These are phyloP conservation scores for Acanthis flammea DNA, from an alignment of 2,797 vertebrate genomes.

Conservation along the genomic window DNA sequence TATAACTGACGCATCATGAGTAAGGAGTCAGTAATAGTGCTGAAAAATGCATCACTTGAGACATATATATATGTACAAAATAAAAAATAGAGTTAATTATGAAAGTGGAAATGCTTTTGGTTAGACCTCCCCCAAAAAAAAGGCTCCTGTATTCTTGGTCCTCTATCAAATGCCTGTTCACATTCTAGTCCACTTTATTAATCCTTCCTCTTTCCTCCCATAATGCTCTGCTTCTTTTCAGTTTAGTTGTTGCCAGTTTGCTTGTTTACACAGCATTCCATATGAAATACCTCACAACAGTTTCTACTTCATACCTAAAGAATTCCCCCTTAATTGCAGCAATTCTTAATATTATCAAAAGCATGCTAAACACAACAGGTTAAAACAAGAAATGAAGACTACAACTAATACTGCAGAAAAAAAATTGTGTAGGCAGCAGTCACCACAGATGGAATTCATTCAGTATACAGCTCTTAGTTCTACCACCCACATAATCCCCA, in stretches of 20 bases:
- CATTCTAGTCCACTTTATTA: neutral
- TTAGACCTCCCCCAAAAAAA: neutral
- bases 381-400: constrained; percentile 56
- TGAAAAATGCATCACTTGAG: neutral
- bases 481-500: constrained; percentile 24
- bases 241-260: neutral
- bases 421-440: constrained; percentile 42
- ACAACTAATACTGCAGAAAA: constrained; percentile 28
- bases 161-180: neutral
- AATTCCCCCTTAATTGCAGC: constrained; percentile 21
- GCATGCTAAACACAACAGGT: constrained; percentile 51
- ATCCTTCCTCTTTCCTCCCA: neutral
- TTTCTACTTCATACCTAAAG: neutral
- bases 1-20: neutral
- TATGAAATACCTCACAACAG: neutral
- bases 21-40: neutral
- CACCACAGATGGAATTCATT: constrained; percentile 32
- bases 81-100: neutral
- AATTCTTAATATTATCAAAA: constrained; percentile 31
- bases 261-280: constrained; percentile 42
- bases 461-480: constrained; percentile 13
- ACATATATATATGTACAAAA: neutral
- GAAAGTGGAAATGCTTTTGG: neutral
- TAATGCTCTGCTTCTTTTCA: neutral
- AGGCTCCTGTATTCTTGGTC: neutral